Evolutionary conservation across 1,140 invertebrate species (phyloP), one percentile per base, ranked within the genome.

Genomic region (Pachyrhynchus sulphureomaculatus): DNA sequence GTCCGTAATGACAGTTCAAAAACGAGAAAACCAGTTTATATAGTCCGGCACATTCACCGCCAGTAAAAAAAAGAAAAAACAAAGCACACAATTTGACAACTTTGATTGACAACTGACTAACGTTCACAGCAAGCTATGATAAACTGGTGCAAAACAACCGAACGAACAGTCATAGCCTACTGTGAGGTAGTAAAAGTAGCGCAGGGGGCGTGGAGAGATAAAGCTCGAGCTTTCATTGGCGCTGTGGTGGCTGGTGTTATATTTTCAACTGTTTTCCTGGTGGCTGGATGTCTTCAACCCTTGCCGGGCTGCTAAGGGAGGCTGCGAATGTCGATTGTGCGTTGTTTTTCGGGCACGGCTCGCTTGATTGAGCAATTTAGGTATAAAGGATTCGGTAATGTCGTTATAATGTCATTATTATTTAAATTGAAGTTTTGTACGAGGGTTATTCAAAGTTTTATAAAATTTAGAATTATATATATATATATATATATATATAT

Each of bases 151-250:
- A 62, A 51, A 62, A 56, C 60, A 56, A 49, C 32, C 52, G 52
- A 62, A 39, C 44, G 57, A 45, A 34, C 48, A 33, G 49, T 29
- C 51, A 10, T 17, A 36, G 20, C 34, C 52, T 55, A 62, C 60
- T 49, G 60, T 48, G 47, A 60, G 51, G 51, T 54, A 54, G 49
- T 62, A 54, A 54, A 47, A 62, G 59, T 62, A 62, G 59, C 59
- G 49, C 32, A 37, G 21, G 10, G 26, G 57, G 57, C 57, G 57
- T 44, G 56, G 23, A 23, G 32, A 39, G 33, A 49, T 49, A 49
- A 54, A 54, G n/a, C 23, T 8, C 36, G 24, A 4, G 5, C n/a
- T 20, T 23, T 47, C 8, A 48, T 57, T 57, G 44, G 47, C 5
- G 2, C 17, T 15, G 5, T 2, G 18, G 41, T 23, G 41, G 49